Evolutionary conservation across 2,113 vertebrate species (phyloP).

Genomic region (Coracopsis vasa): DNA sequence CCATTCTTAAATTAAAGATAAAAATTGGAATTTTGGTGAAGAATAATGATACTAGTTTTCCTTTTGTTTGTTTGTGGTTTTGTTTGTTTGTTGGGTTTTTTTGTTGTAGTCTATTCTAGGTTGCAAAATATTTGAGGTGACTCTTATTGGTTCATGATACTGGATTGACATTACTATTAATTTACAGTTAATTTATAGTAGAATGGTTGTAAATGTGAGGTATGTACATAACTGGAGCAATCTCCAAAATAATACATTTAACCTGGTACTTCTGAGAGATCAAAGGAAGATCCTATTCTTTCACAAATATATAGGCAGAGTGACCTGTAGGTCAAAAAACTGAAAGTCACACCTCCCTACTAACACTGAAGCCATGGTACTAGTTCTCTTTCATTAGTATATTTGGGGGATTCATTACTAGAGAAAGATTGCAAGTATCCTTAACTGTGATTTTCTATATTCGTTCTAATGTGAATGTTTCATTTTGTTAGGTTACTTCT

Average conservation of each 20-base stretch:
- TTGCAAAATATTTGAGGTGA: not conserved
- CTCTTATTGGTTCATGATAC: not conserved
- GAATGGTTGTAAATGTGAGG: not conserved
- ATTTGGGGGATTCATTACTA: not conserved
- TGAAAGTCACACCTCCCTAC: not conserved
- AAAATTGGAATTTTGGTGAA: not conserved
- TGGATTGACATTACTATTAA: not conserved
- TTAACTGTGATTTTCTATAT: not conserved
- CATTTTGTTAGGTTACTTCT: not conserved
- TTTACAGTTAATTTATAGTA: not conserved
- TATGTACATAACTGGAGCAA: not conserved
- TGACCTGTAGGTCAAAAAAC: not conserved
- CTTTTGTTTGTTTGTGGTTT: not conserved
- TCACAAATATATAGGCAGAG: not conserved
- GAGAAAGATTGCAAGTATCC: not conserved
- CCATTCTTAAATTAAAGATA: not conserved
- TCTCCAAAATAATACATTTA: not conserved
- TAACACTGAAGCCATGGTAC: not conserved
- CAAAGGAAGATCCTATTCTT: not conserved
- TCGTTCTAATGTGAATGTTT: not conserved
- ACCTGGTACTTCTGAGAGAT: accelerated
- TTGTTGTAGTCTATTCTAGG: not conserved
- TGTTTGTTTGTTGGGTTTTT: not conserved
- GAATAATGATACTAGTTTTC: not conserved
- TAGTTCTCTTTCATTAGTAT: not conserved